Base-by-base conservation (phyloP, 1,140 invertebrate genomes). In the Capitella teleta region DNA sequence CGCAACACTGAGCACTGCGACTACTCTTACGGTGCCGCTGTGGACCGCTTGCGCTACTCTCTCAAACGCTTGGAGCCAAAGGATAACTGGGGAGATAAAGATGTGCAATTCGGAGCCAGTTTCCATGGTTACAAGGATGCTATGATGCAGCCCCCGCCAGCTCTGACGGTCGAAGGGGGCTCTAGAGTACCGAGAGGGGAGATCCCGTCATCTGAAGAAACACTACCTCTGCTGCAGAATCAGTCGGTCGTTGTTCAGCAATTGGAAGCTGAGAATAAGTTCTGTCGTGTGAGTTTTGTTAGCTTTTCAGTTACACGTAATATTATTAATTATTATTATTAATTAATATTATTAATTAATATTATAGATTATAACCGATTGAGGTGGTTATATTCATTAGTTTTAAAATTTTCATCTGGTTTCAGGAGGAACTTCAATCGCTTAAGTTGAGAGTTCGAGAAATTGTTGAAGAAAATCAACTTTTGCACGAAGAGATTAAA, bases 401-500 rank as follows among this genome's bases (percentile, higher is more conserved):
- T n/a, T n/a, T n/a, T n/a, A n/a, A n/a, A n/a, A n/a, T n/a, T n/a
- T n/a, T n/a, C n/a, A n/a, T n/a, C n/a, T n/a, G 16, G 28, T 47
- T 53, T 4, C 45, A 53, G 51, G 51, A 49, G 38, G 51, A 53
- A 38, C 18, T 53, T 18, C 30, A 12, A 16, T 19, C 18, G 6
- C 36, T 53, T 14, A 53, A 49, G 32, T 21, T 41, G n/a, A 36
- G 26, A n/a, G 46, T 53, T 2, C 6, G 16, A 4, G 51, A 53
- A 32, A 8, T 53, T 1, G 44, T 24, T 12, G 51, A 49, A 8
- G 51, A 53, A 23, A 53, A 53, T 36, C 12, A 30, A 8, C 21
- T 34, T 10, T 28, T 53, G 3, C 51, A 53, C 28, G 46, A 53
- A 18, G 45, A 49, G 25, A 21, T 48, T 12, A 53, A 53, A 28